phyloP scores from a whole-genome alignment of 2,888 invertebrate genomes.

The Tanytarsus gracilentus region DNA sequence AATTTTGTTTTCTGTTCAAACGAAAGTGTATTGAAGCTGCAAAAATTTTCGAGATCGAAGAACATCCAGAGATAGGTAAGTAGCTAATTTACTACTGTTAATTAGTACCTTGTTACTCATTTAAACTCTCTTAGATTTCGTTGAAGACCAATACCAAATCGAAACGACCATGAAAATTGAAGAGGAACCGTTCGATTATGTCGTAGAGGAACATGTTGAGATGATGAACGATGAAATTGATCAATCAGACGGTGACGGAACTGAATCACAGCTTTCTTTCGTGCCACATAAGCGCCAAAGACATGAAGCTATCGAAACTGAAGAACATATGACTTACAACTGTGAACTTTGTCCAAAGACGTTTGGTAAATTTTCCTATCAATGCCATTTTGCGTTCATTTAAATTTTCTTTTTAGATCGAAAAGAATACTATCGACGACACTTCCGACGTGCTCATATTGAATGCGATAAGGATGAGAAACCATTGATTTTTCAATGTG shows the following conservation, averaged over 20 bases:
- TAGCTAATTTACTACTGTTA: neutral
- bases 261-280: neutral
- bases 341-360: slow-evolving; percentile 6
- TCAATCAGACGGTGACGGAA: neutral
- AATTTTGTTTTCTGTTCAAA: neutral
- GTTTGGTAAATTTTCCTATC: neutral
- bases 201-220: neutral
- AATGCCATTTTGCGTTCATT: neutral
- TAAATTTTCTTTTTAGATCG: neutral
- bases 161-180: slow-evolving; percentile 4
- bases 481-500: neutral
- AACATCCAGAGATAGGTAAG: neutral
- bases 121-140: too few relatives aligned
- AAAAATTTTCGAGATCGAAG: neutral
- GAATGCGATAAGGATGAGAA: neutral
- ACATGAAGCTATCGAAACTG: neutral
- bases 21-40: neutral
- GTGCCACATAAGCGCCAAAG: neutral
- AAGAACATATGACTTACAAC: neutral
- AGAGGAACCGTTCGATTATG: neutral
- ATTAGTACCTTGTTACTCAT: neutral
- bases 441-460: slow-evolving; percentile 1
- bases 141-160: neutral
- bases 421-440: slow-evolving; percentile 2
- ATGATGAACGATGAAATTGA: neutral